Evolutionary conservation across 2,113 vertebrate genomes (phyloP), one percentile per base, ranked within the genome.

Genomic region (Atlantisia rogersi): DNA sequence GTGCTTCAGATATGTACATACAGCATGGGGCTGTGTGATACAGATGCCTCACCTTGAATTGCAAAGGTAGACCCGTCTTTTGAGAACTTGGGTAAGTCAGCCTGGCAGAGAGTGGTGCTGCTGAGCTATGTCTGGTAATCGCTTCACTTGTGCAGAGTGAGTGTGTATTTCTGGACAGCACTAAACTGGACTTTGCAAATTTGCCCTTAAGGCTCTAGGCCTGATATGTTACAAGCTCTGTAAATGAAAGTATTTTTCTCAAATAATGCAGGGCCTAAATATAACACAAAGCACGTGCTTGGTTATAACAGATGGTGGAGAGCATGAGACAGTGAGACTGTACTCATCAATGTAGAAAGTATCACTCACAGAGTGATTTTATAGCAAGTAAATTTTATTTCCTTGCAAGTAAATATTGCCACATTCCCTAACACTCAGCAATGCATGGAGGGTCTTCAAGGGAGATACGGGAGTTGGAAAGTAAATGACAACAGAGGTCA

Each of bases 351-450:
- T 19, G 10, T 73, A 76, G 67, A 91, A 93, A 88, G 83, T 82
- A 94, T 86, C 86, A 92, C 80, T 73, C 80, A 86, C 75, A 83
- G 85, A 82, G 22, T 26, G 29, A 64, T 58, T 96, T 63, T 12
- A 42, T 35, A 35, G 35, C 35, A 35, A 35, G 35, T 35, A 35
- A 35, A 64, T 58, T 96, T 63, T 12, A 42, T 93, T 86, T 90
- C 82, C 69, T 84, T 88, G 69, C 80, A 83, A 94, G 83, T 95
- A 96, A 95, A 86, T 78, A 78, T 37, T 92, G 71, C 77, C 62
- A 48, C 7, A 1, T 86, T 82, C 31, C 59, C 37, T 73, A 75
- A 31, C 6, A 8, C n/a, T 74, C 60, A 58, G 69, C 62, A 44
- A 1, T 56, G 68, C 1, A 1, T 3, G 0, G 39, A 68, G 42